Conservation (phyloP, 2,797 vertebrate genomes). For the Platyrinchus mystaceus region DNA sequence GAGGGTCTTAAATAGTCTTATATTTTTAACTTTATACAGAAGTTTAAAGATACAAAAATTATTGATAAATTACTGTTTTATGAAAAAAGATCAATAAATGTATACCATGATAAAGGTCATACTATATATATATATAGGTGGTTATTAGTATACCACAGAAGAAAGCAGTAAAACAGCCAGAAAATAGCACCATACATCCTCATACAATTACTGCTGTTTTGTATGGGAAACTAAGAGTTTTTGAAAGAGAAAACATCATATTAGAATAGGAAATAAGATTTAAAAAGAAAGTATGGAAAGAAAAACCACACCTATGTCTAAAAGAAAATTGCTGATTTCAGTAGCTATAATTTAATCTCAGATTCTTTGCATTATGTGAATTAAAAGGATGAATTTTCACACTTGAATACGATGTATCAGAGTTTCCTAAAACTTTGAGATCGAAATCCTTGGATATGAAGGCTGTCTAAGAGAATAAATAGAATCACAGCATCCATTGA, state of each 20-base stretch:
- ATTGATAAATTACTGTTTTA: not conserved
- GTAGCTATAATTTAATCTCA: not conserved
- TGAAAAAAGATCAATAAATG: not conserved
- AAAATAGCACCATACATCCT: not conserved
- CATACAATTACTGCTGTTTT: not conserved
- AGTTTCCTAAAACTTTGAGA: not conserved
- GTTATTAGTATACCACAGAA: not conserved
- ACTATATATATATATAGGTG: not conserved
- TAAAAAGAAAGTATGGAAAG: not conserved
- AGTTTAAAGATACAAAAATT: not conserved
- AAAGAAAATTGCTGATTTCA: not conserved
- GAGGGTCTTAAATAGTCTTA: not conserved
- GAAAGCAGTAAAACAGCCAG: not conserved
- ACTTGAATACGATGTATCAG: not conserved
- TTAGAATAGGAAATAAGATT: not conserved
- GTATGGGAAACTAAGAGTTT: not conserved
- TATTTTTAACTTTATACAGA: not conserved
- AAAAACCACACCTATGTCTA: not conserved
- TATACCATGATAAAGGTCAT: not conserved
- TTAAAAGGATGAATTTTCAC: not conserved
- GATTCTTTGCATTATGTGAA: not conserved
- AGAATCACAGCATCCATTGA: not conserved
- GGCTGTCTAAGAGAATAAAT: not conserved
- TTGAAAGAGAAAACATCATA: not conserved
- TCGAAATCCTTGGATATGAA: not conserved